Conservation (phyloP, 2,113 vertebrate species). For the Megaptera novaeangliae region DNA sequence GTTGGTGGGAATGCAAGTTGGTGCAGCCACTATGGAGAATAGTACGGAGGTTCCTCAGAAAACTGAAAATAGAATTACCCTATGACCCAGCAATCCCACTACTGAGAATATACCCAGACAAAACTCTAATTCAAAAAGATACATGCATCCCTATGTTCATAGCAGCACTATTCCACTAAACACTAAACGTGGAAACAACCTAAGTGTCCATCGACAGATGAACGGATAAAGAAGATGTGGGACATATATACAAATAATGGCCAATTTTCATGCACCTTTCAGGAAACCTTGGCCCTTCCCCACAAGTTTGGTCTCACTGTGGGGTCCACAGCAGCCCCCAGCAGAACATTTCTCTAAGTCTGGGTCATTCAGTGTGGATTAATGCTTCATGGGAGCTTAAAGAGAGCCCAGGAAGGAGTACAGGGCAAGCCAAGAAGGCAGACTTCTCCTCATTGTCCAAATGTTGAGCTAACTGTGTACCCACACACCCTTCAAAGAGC, state of each 20-base stretch:
- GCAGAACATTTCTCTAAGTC: background rate
- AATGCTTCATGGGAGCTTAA: background rate
- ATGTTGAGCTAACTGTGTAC: background rate
- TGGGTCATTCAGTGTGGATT: background rate
- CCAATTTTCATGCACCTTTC: background rate
- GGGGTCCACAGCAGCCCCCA: background rate
- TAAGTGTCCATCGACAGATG: background rate
- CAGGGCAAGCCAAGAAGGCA: background rate
- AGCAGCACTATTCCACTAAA: background rate
- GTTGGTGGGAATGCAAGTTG: background rate
- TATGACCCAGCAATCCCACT: background rate
- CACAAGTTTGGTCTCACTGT: background rate
- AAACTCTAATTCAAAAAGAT: background rate
- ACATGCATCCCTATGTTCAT: background rate
- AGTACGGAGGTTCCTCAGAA: background rate
- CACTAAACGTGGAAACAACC: background rate
- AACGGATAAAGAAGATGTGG: background rate
- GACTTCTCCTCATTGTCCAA: background rate
- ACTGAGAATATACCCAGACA: background rate
- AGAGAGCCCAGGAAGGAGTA: background rate
- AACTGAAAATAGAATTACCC: background rate
- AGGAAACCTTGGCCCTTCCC: background rate
- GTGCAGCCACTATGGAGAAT: background rate
- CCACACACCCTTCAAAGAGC: background rate
- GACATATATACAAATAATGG: background rate